Base-by-base conservation (phyloP, 2,113 vertebrate genomes). In the Seriola quinqueradiata region DNA sequence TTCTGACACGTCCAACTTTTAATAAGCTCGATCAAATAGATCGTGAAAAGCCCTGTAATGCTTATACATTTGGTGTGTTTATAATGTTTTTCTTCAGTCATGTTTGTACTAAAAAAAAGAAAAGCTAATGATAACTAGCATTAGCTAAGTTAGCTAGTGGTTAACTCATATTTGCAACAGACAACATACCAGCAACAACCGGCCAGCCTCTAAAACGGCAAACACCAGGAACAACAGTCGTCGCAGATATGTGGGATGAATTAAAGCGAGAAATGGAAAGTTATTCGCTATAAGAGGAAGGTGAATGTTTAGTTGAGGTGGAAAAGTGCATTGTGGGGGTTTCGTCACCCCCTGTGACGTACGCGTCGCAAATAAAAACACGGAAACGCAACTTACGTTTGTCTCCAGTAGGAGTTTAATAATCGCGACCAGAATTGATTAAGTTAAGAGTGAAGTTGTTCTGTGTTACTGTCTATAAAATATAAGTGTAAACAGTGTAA, bases 321-420 rank as follows among this genome's bases (percentile, higher is more conserved):
- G 48, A 84, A 38, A 44, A 5, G 0, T 91, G 91, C 89, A 91
- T 91, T 84, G 69, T 88, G 89, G 89, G 91, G 87, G 8, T 50
- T 89, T 28, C 78, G 34, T 32, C 58, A 34, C 8, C 16, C 11
- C 23, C 32, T 0, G 38, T 92, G 89, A 92, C 90, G 90, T 88
- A 46, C 0, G 4, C 11, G 4, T 10, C 19, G 69, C 68, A 58
- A 89, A 90, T 82, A 75, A 87, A 82, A 90, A 92, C 77, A 90
- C 72, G 80, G 90, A 58, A 58, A 28, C 25, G 25, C n/a, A 57
- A 25, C 21, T 57, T 21, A 23, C 52, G 11, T 25, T 57, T 58
- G 25, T 58, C 7, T 28, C 23, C 55, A 28, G 55, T 13, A 11
- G 55, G 55, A 58, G 55, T 58, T 28, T 25, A 5, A 5, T 58